These are phyloP conservation scores for Argyra leucocephala DNA, from an alignment of 2,888 invertebrate species.

Conservation along the genomic window DNA sequence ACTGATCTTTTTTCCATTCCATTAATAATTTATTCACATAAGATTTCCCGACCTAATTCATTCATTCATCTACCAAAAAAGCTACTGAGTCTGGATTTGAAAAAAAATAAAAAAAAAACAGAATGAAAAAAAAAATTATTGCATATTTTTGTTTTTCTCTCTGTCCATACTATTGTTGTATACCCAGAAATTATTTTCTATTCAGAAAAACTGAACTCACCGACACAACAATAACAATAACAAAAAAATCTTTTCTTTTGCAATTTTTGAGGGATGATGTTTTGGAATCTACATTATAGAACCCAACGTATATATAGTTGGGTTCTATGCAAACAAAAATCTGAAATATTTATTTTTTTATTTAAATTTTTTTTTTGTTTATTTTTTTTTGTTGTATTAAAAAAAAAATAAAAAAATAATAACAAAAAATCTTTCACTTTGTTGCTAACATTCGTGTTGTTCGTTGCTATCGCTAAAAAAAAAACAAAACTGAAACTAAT, in stretches of 20 bases:
- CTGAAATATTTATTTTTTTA: background rate
- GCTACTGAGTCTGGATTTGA: background rate
- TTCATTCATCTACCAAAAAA: background rate
- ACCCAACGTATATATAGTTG: too few relatives aligned
- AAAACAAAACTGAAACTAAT: background rate
- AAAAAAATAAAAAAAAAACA: background rate
- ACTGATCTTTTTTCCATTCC: background rate
- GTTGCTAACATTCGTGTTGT: background rate
- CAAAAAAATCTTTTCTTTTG: background rate
- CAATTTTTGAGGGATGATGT: background rate
- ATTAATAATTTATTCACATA: background rate
- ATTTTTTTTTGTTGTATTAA: background rate
- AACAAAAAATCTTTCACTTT: background rate
- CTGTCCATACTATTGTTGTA: background rate
- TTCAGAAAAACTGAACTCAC: background rate
- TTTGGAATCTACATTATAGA: background rate
- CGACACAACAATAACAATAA: background rate
- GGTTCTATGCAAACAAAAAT: background rate
- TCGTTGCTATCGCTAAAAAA: background rate
- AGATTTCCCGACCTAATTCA: constrained; percentile 4
- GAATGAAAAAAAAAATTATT: background rate
- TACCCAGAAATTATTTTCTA: background rate
- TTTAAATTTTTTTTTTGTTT: background rate
- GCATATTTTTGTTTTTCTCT: background rate
- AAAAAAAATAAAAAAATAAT: too few relatives aligned